Evolutionary conservation across 2,888 invertebrate species (phyloP), one percentile per base, ranked within the genome.

Genomic region (Andrena marginata): DNA sequence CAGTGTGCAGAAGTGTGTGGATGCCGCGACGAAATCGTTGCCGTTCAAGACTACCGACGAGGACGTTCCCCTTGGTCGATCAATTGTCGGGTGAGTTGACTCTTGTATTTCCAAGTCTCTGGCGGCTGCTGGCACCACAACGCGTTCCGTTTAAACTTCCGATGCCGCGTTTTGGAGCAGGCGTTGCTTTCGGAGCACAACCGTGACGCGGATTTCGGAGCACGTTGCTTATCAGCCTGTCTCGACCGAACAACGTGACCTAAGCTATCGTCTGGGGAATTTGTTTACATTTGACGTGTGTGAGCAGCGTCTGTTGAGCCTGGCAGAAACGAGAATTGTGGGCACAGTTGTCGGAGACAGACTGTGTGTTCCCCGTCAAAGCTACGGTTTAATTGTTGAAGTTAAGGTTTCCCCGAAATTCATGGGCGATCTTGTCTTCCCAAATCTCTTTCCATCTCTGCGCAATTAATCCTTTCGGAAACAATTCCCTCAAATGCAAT

Each of bases 1-100:
- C 62, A 83, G 82, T 83, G 83, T 77, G 62, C 69, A 42, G 64
- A 63, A 79, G 82, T 84, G 84, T 84, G 71, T 72, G 82, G 68
- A 82, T 80, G 69, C 59, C 62, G 63, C 67, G 54, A 62, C 60
- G 70, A 54, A 74, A 74, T 59, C 68, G 29, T 10, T 33, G 60
- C 51, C 51, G 56, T 48, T 64, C 60, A 51, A 78, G 71, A 80
- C 72, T 67, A 71, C 65, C 29, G 60, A 42, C 80, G 78, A 72
- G 79, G 78, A 80, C 80, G 73, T 80, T 79, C 80, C 80, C 64
- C 64, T 29, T 79, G 73, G 63, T 49, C 67, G 68, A 79, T 79
- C 62, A 68, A 68, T 49, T 79, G 26, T 64, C 59, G 13, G 73
- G 80, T 80, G 79, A 79, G 80, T 68, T 67, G 54, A 62, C 62